Evolutionary conservation across 2,888 invertebrate species (phyloP).

Genomic region (Cheilosia grossa): DNA sequence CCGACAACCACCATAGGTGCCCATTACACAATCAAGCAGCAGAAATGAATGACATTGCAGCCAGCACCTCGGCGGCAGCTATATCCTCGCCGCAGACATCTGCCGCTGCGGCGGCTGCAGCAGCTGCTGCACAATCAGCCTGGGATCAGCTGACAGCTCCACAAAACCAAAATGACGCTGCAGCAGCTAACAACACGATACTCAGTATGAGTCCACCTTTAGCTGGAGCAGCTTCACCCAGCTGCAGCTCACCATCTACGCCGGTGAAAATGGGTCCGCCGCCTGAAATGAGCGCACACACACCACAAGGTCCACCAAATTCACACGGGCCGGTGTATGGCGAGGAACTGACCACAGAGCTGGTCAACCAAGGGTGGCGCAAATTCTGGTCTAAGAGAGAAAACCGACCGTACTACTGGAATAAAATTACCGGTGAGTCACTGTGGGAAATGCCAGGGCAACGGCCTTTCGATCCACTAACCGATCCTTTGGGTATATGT

Average conservation of each 20-base stretch:
- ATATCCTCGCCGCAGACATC: constrained; percentile 58
- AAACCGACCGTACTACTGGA: constrained; percentile 98
- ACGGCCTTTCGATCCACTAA: constrained; percentile 93
- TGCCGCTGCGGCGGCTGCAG: constrained; percentile 65
- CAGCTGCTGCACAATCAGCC: constrained; percentile 79
- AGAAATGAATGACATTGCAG: constrained; percentile 78
- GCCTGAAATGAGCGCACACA: constrained; percentile 81
- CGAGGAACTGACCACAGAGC: constrained; percentile 82
- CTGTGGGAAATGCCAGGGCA: constrained; percentile 98
- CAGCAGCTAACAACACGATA: constrained; percentile 64
- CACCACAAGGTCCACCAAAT: constrained; percentile 82
- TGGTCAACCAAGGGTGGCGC: constrained; percentile 95
- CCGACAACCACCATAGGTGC: constrained; percentile 77
- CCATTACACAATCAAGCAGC: constrained; percentile 75
- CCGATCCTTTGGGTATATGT: constrained; percentile 94
- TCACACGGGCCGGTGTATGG: constrained; percentile 79
- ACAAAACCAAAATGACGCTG: constrained; percentile 76
- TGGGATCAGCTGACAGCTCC: constrained; percentile 83
- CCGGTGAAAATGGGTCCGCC: constrained; percentile 81
- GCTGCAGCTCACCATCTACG: constrained; percentile 81
- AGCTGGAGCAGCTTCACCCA: constrained; percentile 80
- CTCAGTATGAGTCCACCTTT: constrained; percentile 76
- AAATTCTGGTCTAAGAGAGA: constrained; percentile 98
- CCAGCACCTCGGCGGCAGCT: constrained; percentile 76
- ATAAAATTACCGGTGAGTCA: constrained; percentile 97